Conservation (phyloP, 37 sponge, comb jelly and placozoan genomes). For the Ephydatia muelleri region DNA sequence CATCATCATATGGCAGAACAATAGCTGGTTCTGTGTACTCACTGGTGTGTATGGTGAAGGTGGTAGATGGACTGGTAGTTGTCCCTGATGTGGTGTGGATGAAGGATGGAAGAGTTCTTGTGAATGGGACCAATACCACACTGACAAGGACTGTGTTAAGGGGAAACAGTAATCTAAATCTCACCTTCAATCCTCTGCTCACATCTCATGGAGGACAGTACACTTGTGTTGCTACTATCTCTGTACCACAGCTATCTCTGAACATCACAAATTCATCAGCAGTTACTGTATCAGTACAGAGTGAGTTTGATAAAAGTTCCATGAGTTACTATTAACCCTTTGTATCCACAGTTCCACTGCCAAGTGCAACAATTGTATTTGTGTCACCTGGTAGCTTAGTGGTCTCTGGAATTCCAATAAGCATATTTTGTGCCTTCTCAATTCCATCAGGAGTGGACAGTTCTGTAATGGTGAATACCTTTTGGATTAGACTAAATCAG, state of each 20-base stretch:
- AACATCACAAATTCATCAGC: background rate
- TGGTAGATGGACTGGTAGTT: too few species aligned
- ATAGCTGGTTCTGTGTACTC: too few species aligned
- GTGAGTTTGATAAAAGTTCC: slow-evolving; percentile 3
- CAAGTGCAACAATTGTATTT: background rate
- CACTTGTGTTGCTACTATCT: slow-evolving; percentile 28
- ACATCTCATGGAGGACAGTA: slow-evolving; percentile 50
- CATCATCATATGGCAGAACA: too few species aligned
- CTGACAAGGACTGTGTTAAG: background rate
- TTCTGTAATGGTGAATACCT: background rate
- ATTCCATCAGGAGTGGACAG: background rate
- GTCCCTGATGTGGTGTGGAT: too few species aligned
- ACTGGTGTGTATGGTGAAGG: too few species aligned
- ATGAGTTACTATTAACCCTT: background rate
- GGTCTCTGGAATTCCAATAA: background rate
- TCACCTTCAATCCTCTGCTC: slow-evolving; percentile 23
- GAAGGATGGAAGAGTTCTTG: too few species aligned
- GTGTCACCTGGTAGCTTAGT: background rate
- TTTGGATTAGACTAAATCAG: background rate
- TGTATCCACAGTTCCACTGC: background rate
- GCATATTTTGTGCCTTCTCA: background rate
- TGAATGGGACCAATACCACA: background rate
- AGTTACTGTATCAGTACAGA: slow-evolving; percentile 6
- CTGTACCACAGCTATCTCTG: background rate
- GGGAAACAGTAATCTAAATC: background rate